Evolutionary conservation across 2,888 invertebrate genomes (phyloP), one percentile per base, ranked within the genome.

Genomic region (Pseudococcus viburni): DNA sequence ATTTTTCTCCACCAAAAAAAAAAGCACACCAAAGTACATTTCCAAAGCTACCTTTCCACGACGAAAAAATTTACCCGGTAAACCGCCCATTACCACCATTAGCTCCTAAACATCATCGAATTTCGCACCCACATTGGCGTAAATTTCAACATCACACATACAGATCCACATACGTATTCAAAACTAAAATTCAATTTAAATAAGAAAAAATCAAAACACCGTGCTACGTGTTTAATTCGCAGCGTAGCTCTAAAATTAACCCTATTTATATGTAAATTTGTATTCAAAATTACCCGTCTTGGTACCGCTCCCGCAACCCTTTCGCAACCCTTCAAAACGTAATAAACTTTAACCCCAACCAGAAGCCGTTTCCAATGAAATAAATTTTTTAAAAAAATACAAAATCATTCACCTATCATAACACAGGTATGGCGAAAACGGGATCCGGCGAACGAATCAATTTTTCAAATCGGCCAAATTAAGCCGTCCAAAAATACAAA

Each of bases 401-500:
- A 83, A 83, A 83, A 46, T 46, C 80, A 46, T 83, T 46, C 80
- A 83, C 80, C 33, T 73, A 73, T 77, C 39, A 39, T 77, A 77
- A 77, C 77, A 77, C 77, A 77, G 77, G 77, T 77, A 77, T n/a
- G 9, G 6, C 5, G 26, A 73, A 73, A 73, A 6, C 77, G 33
- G 3, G 3, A 6, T 22, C 9, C 7, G 22, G 22, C 22, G 8
- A 8, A 0, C 73, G 17, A 73, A 73, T 73, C 22, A 73, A 39
- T 73, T 73, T 83, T 83, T 83, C 80, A 46, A 83, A 83, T 83
- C 80, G 80, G 22, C 19, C 19, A 83, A 83, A 83, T 83, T 83
- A 83, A 83, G 42, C 80, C 80, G 46, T 83, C n/a, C 46, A 83
- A 42, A 42, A 83, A 83, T 83, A 46, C 80, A 46, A 83, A 83